Conservation (phyloP, 2,797 vertebrate species). For the Triplophysa bombifrons region DNA sequence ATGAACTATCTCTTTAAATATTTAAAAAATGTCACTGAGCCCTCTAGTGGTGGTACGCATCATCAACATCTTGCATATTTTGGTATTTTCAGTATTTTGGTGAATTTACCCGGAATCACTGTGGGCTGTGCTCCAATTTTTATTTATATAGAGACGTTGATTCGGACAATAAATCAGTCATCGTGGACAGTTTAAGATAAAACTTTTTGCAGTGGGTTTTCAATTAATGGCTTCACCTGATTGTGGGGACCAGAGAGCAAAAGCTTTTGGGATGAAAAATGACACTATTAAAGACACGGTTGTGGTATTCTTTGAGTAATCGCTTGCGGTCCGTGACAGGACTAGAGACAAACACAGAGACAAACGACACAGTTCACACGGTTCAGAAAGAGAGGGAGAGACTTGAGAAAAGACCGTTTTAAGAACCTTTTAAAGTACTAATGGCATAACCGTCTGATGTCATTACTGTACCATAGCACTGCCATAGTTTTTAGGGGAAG, state of each 20-base stretch:
- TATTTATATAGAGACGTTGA: not conserved
- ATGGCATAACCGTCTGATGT: too few species aligned
- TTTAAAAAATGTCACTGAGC: constrained; percentile 20
- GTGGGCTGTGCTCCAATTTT: constrained; percentile 5
- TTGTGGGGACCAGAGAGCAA: constrained; percentile 53
- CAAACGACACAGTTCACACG: constrained; percentile 43
- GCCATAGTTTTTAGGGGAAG: too few species aligned
- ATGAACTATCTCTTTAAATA: not conserved
- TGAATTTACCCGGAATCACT: not conserved
- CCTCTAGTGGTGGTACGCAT: constrained; percentile 28
- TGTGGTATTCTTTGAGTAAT: constrained; percentile 74
- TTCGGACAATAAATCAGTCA: constrained; percentile 28
- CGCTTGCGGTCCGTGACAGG: constrained; percentile 64
- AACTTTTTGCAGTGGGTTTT: constrained; percentile 44
- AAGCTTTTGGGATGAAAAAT: constrained; percentile 69
- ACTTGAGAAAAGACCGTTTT: not conserved
- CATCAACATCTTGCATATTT: constrained; percentile 2
- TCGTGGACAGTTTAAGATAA: constrained; percentile 16
- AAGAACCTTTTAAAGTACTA: too few species aligned
- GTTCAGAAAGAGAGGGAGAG: constrained; percentile 1
- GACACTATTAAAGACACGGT: constrained; percentile 72
- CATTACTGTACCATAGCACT: too few species aligned
- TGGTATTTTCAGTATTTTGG: not conserved
- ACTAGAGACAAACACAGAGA: constrained; percentile 58
- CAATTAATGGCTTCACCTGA: constrained; percentile 61